Evolutionary conservation across 2,888 invertebrate species (phyloP).

Genomic region (Macrophya alboannulata): DNA sequence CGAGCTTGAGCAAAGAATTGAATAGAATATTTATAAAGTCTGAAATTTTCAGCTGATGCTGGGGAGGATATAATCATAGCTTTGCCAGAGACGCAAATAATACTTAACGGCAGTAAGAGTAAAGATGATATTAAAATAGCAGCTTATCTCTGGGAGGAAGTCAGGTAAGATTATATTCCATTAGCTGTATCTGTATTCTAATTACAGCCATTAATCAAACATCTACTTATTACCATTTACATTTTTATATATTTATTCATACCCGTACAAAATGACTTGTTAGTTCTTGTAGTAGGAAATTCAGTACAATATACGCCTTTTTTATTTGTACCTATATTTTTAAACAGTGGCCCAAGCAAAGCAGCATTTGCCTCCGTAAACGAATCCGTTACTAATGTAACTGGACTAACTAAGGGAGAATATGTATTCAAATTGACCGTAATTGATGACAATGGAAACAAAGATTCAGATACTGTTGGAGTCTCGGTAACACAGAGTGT

Average conservation of each 20-base stretch:
- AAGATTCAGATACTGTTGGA: slow-evolving; percentile 87
- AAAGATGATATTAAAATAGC: slow-evolving; percentile 92
- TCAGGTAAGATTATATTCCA: slow-evolving; percentile 80
- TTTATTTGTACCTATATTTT: slow-evolving; percentile 43
- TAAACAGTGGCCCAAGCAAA: slow-evolving; percentile 81
- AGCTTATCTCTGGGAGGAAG: slow-evolving; percentile 92
- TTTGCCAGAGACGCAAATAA: slow-evolving; percentile 91
- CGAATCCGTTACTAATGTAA: slow-evolving; percentile 88
- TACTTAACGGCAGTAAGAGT: slow-evolving; percentile 91
- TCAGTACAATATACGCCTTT: slow-evolving; percentile 7
- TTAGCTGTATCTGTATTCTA: not conserved
- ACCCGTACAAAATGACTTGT: slow-evolving; percentile 33
- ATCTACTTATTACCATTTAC: slow-evolving; percentile 35
- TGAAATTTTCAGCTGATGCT: slow-evolving; percentile 79
- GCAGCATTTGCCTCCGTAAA: slow-evolving; percentile 81
- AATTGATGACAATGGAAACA: slow-evolving; percentile 91
- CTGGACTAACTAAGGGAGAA: slow-evolving; percentile 90
- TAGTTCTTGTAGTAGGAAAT: not conserved
- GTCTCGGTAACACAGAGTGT: slow-evolving; percentile 93
- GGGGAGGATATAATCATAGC: slow-evolving; percentile 86
- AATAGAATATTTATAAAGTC: slow-evolving; percentile 16
- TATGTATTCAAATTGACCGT: slow-evolving; percentile 92
- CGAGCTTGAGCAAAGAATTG: not conserved
- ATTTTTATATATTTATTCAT: slow-evolving; percentile 10
- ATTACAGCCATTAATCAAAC: not conserved